Percentiles rank a stretch among this genome's conserved stretches.
These are phyloP conservation scores for Tiliqua scincoides DNA, from an alignment of 2,113 vertebrate species.

Conservation along the genomic window DNA sequence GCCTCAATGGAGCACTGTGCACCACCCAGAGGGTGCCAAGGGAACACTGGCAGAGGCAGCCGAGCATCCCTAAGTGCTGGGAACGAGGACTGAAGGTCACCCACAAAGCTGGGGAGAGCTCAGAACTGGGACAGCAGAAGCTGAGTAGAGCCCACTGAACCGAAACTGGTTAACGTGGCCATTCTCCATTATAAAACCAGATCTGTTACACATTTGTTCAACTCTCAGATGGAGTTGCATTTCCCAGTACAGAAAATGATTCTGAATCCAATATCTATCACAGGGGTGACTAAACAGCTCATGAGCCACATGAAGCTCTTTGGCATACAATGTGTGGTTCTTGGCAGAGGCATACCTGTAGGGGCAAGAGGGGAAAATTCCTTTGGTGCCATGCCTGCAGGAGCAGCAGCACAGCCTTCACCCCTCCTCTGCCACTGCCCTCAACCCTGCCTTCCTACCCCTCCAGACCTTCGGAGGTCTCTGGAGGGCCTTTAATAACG, in stretches of 20 bases:
- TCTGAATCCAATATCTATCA: background rate
- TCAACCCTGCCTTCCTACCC: too few species aligned
- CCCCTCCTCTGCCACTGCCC: too few species aligned
- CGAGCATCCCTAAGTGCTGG: background rate
- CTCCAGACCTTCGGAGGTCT: too few species aligned
- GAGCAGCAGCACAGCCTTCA: too few species aligned
- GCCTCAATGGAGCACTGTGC: constrained; percentile 4
- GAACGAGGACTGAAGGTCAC: background rate
- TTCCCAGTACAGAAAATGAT: background rate
- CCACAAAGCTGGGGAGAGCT: background rate
- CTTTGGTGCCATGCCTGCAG: too few species aligned
- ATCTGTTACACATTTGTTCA: background rate
- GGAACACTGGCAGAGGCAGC: background rate
- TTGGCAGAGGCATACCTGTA: too few species aligned
- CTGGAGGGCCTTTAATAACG: too few species aligned
- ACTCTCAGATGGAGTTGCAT: background rate
- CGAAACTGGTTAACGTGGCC: background rate
- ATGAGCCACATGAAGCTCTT: too few species aligned
- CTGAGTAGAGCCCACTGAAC: background rate
- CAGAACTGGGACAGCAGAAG: background rate
- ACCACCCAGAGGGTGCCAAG: background rate
- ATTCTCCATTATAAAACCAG: background rate
- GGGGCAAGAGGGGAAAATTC: too few species aligned
- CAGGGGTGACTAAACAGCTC: too few species aligned
- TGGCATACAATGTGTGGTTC: too few species aligned